Base-by-base conservation (phyloP, 2,113 vertebrate species). In the Corythornis madagascariensis region DNA sequence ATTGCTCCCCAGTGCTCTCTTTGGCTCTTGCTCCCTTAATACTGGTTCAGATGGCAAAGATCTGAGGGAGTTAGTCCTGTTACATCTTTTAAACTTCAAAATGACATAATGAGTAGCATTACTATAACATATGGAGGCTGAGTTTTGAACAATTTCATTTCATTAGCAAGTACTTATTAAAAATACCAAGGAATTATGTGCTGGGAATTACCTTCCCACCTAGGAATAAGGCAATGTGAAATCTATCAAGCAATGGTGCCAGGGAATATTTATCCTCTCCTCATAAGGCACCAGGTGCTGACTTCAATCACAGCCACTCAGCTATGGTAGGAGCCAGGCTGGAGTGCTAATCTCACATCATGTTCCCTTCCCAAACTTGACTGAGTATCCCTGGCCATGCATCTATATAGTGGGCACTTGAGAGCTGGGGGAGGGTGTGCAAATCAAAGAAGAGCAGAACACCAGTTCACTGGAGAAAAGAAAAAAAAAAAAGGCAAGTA, bases 91-190 rank as follows among this genome's bases (percentile, higher is more conserved):
- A 76, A 67, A 63, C 10, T 40, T 50, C 47, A 48, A 13, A 38
- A 29, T 19, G 12, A 61, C 17, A 38, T 20, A 25, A 42, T 33
- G 9, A 81, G 28, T 9, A 52, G 4, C 24, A 42, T 55, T 21
- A 28, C 53, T 21, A 1, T 33, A 48, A 69, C 2, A 55, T 3
- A 2, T 3, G 5, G 15, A 66, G 13, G 7, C 3, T 13, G 57
- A 47, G 12, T 76, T 84, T 59, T 40, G 43, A 77, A 60, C 22
- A 50, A 42, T 29, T 69, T 42, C 56, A 33, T 52, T 83, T 47
- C 18, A 67, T 28, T 31, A 65, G 31, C 24, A 80, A 50, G 7
- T 69, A 60, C 20, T 52, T 60, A 21, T 31, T 24, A 40, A 48
- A 59, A 72, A 45, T 7, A 25, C 55, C 10, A 53, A 61, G 35